A percentile compares a stretch with the other conserved stretches of the same genome.
These are phyloP conservation scores for Melanargia galathea DNA, from an alignment of 2,888 invertebrate species.

Conservation along the genomic window DNA sequence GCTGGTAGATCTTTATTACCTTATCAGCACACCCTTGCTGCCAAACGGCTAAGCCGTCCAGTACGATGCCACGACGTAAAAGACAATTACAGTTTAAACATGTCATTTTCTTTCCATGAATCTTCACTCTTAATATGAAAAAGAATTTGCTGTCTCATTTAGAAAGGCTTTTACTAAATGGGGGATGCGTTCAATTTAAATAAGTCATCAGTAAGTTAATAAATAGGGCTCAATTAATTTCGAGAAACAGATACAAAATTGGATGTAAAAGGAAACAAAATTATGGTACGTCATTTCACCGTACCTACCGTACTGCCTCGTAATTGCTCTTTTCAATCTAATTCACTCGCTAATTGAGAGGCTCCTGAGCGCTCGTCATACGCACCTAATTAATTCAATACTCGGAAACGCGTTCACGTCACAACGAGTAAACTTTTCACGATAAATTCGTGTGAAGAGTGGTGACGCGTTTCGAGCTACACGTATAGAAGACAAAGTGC, in stretches of 20 bases:
- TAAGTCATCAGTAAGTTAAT: not conserved
- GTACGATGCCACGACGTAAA: no score
- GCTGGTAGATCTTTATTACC: no score
- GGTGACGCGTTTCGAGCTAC: slow-evolving; percentile 8
- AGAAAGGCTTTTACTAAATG: not conserved
- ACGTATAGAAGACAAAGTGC: not conserved
- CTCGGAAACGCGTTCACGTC: slow-evolving; percentile 39
- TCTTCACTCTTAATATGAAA: no score
- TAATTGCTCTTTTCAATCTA: slow-evolving; percentile 30
- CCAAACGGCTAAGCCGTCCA: no score
- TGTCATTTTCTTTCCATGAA: no score
- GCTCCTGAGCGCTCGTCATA: slow-evolving; percentile 29
- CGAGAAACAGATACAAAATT: not conserved
- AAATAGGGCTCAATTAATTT: not conserved
- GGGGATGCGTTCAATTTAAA: not conserved
- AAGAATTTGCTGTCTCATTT: no score
- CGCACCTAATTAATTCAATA: slow-evolving; percentile 45
- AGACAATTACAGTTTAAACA: no score
- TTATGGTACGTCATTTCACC: not conserved
- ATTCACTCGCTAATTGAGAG: slow-evolving; percentile 39
- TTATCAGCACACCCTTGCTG: no score
- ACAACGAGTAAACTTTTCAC: slow-evolving; percentile 42
- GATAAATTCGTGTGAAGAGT: slow-evolving; percentile 35
- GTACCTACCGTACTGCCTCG: not conserved
- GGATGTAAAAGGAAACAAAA: not conserved